Base-by-base conservation (phyloP, 2,113 vertebrate genomes). In the Oncorhynchus keta region DNA sequence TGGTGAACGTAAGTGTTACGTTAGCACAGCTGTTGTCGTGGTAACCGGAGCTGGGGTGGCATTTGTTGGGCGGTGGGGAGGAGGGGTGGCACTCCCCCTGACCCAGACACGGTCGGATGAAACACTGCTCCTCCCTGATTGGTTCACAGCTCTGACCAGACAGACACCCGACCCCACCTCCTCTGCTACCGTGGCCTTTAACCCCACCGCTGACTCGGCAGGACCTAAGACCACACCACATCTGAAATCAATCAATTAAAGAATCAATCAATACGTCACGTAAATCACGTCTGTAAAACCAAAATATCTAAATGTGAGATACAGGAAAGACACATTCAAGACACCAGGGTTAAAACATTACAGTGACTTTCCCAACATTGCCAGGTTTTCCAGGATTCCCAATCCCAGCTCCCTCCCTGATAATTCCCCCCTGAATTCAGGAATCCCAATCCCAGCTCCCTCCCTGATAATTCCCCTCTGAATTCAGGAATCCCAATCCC, bases 1-100 rank as follows among this genome's bases (percentile, higher is more conserved):
- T 98, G 84, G 97, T 97, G 51, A 98, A 97, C 83, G 95, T 97
- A 79, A 99, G 97, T n/a, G 96, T 99, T 92, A 99, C 97, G 93
- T 98, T 98, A 85, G 96, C 95, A 83, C 96, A 99, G 90, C 94
- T 97, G 86, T 98, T 97, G 86, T 99, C 95, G 74, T 95, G 95
- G 91, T 95, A 97, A 86, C 94, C 93, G 59, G 95, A 93, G 80
- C 96, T 94, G 0, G 94, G 92, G 68, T 93, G 93, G 83, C 97
- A 99, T 85, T 95, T 97, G 76, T 93, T 93, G 89, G 92, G 94
- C 70, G 95, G 94, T 73, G 95, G 94, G 30, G 94, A 93, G 0
- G 95, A 92, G 73, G 92, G 93, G 90, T 96, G 95, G 68, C 97
- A 99, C 79, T 98, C 97, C 0, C 97, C 96, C 8, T 93, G 77